Percentiles rank a stretch among this genome's conserved stretches.
Conservation (phyloP, 2,113 vertebrate species). For the Alexandromys fortis region DNA sequence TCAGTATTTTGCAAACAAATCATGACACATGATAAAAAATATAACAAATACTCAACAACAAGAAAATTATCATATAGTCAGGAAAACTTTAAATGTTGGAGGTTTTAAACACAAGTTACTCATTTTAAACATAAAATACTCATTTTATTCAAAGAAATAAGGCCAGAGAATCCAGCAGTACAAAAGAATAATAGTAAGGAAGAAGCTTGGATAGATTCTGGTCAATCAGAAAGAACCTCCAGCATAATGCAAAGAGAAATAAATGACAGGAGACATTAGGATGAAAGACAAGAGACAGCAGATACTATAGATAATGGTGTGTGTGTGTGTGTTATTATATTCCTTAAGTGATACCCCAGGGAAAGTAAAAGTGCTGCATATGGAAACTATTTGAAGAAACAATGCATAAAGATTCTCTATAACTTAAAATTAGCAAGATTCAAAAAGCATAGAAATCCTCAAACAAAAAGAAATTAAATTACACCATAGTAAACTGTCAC, state of each 20-base stretch:
- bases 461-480: slow-evolving; percentile 6
- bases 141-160: slow-evolving; percentile 42
- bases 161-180: not conserved
- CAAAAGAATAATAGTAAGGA: not conserved
- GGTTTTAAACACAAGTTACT: not conserved
- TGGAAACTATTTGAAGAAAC: slow-evolving; percentile 45
- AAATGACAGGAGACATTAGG: not conserved
- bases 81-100: not conserved
- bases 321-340: not conserved
- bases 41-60: slow-evolving; percentile 14
- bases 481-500: not conserved
- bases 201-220: not conserved
- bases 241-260: slow-evolving; percentile 42
- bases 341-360: not conserved
- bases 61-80: slow-evolving; percentile 8
- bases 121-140: not conserved
- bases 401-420: not conserved
- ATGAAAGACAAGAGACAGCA: slow-evolving; percentile 10
- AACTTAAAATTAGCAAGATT: slow-evolving; percentile 35
- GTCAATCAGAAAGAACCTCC: not conserved
- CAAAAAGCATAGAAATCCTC: not conserved
- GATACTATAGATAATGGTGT: not conserved
- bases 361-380: not conserved
- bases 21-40: slow-evolving; percentile 13
- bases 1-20: slow-evolving; percentile 21